Conservation (phyloP, 2,888 invertebrate genomes). For the Monopis laevigella region DNA sequence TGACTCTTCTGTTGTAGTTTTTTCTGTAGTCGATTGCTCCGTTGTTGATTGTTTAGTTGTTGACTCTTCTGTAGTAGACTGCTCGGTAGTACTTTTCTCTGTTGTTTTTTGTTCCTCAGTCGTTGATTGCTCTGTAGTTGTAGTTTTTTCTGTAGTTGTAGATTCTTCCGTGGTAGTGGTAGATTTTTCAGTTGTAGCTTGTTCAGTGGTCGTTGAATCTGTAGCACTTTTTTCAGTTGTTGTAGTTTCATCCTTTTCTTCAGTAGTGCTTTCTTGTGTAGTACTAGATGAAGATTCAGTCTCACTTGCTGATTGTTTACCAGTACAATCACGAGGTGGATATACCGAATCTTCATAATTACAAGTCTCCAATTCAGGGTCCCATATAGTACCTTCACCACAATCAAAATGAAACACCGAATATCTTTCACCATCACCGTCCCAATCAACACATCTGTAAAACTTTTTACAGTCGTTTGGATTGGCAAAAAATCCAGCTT, state of each 20-base stretch:
- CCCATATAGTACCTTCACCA: slow-evolving; percentile 77
- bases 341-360: slow-evolving; percentile 73
- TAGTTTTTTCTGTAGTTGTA: slow-evolving; percentile 20
- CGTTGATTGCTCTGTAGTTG: slow-evolving; percentile 21
- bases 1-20: slow-evolving; percentile 22
- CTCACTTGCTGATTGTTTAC: slow-evolving; percentile 33
- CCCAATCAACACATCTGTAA: slow-evolving; percentile 72
- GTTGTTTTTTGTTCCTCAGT: slow-evolving; percentile 17
- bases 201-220: slow-evolving; percentile 17
- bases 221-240: slow-evolving; percentile 22
- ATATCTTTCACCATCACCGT: slow-evolving; percentile 60
- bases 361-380: slow-evolving; percentile 72
- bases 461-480: slow-evolving; percentile 71
- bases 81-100: slow-evolving; percentile 17
- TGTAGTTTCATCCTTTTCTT: slow-evolving; percentile 22
- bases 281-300: slow-evolving; percentile 22
- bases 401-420: slow-evolving; percentile 74
- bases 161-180: slow-evolving; percentile 19
- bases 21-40: slow-evolving; percentile 21
- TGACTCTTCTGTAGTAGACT: slow-evolving; percentile 22
- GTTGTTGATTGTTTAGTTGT: slow-evolving; percentile 20
- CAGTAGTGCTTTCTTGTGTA: slow-evolving; percentile 18
- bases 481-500: slow-evolving; percentile 70
- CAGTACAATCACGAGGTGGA: slow-evolving; percentile 58
- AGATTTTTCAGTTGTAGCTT: slow-evolving; percentile 19